phyloP scores from a whole-genome alignment of 2,888 invertebrate genomes.

The Synergus gifuensis region DNA sequence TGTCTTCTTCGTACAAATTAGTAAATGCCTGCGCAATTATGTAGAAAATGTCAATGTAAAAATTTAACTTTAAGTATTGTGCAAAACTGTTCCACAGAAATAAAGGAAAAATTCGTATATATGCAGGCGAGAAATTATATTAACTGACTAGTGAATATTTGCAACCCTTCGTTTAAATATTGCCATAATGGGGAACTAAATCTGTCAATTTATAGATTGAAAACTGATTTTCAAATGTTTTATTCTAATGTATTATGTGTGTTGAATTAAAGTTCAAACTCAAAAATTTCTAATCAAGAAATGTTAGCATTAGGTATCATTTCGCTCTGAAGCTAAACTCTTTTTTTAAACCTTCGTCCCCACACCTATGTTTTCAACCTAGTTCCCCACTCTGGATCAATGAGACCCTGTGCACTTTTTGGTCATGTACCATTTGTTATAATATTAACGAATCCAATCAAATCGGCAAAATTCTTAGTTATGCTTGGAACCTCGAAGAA shows the following conservation, averaged over 20 bases:
- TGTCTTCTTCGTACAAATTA: neutral
- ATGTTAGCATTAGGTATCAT: too few species aligned
- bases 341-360: too few species aligned
- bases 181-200: slow-evolving; percentile 2
- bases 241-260: neutral
- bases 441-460: too few species aligned
- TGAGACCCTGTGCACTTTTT: too few species aligned
- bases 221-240: neutral
- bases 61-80: neutral
- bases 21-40: neutral
- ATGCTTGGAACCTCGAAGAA: too few species aligned
- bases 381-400: too few species aligned
- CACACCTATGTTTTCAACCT: too few species aligned
- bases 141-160: neutral
- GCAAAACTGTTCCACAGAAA: neutral
- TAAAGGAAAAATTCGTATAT: neutral
- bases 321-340: too few species aligned
- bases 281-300: too few species aligned
- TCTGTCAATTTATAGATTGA: neutral
- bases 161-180: neutral
- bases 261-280: too few species aligned
- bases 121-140: neutral
- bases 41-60: neutral
- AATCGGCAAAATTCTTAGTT: too few species aligned
- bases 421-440: too few species aligned